A percentile compares a stretch with the other conserved stretches of the same genome.
Conservation (phyloP, 1,140 invertebrate species). For the Drosophila gunungcola region DNA sequence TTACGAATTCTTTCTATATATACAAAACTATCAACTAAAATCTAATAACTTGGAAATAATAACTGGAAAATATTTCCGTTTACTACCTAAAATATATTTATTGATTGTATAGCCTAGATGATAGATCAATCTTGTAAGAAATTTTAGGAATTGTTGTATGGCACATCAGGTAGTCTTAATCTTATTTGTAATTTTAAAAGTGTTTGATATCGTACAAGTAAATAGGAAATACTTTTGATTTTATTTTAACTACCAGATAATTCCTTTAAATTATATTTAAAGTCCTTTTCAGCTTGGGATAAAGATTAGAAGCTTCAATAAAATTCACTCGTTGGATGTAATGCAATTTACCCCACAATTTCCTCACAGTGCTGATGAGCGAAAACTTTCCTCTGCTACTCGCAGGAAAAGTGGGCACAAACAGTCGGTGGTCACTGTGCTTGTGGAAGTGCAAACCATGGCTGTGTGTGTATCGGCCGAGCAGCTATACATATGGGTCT, state of each 20-base stretch:
- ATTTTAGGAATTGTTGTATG: too few relatives aligned
- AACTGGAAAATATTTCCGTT: too few relatives aligned
- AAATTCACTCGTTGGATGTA: slow-evolving; percentile 13
- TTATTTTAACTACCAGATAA: not conserved
- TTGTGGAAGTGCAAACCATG: slow-evolving; percentile 27
- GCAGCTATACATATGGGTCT: slow-evolving; percentile 17
- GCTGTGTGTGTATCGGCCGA: slow-evolving; percentile 5
- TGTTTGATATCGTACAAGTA: too few relatives aligned
- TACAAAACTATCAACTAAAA: too few relatives aligned
- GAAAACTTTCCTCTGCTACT: not conserved
- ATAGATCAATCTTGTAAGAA: too few relatives aligned
- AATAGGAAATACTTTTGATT: too few relatives aligned
- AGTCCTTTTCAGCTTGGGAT: not conserved
- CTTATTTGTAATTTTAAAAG: too few relatives aligned
- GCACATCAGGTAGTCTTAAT: too few relatives aligned
- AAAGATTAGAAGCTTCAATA: not conserved
- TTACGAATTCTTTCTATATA: too few relatives aligned
- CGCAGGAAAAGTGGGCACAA: not conserved
- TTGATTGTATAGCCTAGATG: too few relatives aligned
- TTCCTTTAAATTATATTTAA: not conserved
- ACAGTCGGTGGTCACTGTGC: slow-evolving; percentile 28
- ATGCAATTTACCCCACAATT: slow-evolving; percentile 23
- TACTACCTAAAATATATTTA: too few relatives aligned
- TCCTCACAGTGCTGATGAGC: slow-evolving; percentile 15
- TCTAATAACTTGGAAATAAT: too few relatives aligned